Evolutionary conservation across 2,888 invertebrate genomes (phyloP).

Genomic region (Acronicta psi): DNA sequence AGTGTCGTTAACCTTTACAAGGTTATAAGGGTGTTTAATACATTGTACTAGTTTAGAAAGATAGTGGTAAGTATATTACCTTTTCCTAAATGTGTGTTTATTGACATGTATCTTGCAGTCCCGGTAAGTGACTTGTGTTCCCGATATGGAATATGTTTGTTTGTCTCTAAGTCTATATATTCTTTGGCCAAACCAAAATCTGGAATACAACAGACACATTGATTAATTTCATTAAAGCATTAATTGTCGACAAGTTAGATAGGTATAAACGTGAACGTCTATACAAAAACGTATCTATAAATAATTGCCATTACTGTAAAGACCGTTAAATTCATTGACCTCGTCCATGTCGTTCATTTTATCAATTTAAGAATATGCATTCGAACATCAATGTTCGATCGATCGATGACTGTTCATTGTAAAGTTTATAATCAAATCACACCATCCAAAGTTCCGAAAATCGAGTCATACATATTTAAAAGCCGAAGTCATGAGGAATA

Average conservation of each 20-base stretch:
- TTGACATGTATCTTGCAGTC: constrained; percentile 99
- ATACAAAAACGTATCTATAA: constrained; percentile 33
- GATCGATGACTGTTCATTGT: constrained; percentile 38
- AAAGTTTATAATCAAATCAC: constrained; percentile 47
- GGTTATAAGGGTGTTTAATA: constrained; percentile 34
- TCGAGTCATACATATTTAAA: constrained; percentile 39
- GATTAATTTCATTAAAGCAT: constrained; percentile 29
- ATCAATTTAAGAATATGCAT: constrained; percentile 49
- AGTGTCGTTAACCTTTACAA: constrained; percentile 49
- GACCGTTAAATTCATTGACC: constrained; percentile 51
- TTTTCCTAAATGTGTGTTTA: constrained; percentile 99
- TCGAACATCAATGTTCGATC: constrained; percentile 39
- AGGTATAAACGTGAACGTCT: constrained; percentile 15
- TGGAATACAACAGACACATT: constrained; percentile 76
- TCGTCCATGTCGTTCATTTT: constrained; percentile 41
- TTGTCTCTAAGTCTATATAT: constrained; percentile 99
- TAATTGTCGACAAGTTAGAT: constrained; percentile 8
- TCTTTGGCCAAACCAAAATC: constrained; percentile 99
- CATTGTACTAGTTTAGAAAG: background rate
- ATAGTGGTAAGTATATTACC: constrained; percentile 82
- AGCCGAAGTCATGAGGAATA: constrained; percentile 2
- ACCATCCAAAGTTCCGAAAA: constrained; percentile 27
- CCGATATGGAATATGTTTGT: constrained; percentile 99
- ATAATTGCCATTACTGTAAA: constrained; percentile 40
- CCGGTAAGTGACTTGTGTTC: constrained; percentile 99